Evolutionary conservation across 2,113 vertebrate genomes (phyloP).

Genomic region (Epinephelus fuscoguttatus): DNA sequence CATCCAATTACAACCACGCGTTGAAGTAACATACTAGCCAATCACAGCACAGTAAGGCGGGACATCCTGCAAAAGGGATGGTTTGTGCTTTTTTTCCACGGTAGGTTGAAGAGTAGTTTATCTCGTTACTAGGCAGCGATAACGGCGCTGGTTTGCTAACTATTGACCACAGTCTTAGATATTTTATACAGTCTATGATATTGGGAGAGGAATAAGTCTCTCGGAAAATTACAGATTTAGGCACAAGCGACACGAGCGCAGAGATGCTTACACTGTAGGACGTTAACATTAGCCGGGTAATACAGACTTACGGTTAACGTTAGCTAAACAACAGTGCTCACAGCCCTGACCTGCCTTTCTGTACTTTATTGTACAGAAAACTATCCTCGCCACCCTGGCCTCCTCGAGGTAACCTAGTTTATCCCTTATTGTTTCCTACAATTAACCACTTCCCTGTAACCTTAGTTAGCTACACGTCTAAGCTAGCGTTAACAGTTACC

Average conservation of each 20-base stretch:
- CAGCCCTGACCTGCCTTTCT: not conserved
- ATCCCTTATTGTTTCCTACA: fast-evolving
- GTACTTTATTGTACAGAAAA: not conserved
- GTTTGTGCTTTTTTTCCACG: conserved; percentile 6
- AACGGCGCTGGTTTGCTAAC: not conserved
- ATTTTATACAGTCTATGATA: too few species aligned
- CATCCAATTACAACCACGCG: not conserved
- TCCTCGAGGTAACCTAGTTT: conserved; percentile 67
- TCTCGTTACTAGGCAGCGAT: conserved; percentile 83
- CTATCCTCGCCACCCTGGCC: conserved; percentile 55
- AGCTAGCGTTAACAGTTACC: conserved; percentile 9
- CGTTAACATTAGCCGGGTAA: not conserved
- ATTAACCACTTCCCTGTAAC: not conserved
- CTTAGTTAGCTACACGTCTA: not conserved
- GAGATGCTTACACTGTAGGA: not conserved
- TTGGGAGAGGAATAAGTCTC: not conserved
- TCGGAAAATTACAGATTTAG: not conserved
- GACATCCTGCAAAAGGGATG: not conserved
- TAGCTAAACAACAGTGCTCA: not conserved
- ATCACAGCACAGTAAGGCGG: not conserved
- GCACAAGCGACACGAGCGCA: not conserved
- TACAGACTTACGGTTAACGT: not conserved
- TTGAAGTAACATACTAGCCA: not conserved
- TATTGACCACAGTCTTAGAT: too few species aligned
- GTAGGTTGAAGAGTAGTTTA: conserved; percentile 72